Conservation (phyloP, 2,888 invertebrate genomes). For the Mythimna loreyi region DNA sequence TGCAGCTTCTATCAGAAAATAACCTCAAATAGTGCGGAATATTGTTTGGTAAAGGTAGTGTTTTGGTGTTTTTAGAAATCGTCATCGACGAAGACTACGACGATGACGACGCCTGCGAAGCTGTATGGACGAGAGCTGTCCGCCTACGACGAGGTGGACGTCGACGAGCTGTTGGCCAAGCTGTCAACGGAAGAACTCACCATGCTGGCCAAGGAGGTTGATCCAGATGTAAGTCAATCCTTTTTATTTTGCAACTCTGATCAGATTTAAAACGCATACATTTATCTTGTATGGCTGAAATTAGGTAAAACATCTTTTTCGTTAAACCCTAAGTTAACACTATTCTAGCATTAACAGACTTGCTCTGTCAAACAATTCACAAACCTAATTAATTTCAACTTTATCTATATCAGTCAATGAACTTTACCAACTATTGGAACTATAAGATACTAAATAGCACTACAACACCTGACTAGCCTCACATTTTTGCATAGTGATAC, state of each 20-base stretch:
- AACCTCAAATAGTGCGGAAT: constrained; percentile 60
- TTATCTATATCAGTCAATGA: constrained; percentile 35
- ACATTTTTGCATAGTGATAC: not conserved
- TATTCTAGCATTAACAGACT: not conserved
- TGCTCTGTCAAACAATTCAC: constrained; percentile 10
- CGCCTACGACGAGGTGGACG: constrained; percentile 98
- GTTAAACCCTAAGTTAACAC: not conserved
- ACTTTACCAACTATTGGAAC: constrained; percentile 15
- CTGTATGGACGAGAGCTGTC: constrained; percentile 97
- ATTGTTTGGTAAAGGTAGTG: constrained; percentile 68
- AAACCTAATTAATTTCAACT: constrained; percentile 16
- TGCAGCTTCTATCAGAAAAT: constrained; percentile 40
- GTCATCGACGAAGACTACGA: constrained; percentile 96
- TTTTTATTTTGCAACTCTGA: not conserved
- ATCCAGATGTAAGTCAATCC: constrained; percentile 97
- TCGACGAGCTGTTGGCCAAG: constrained; percentile 98
- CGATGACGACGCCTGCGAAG: constrained; percentile 97
- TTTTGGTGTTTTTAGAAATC: constrained; percentile 94
- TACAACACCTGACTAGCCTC: not conserved
- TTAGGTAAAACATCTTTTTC: not conserved
- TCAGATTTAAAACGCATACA: not conserved
- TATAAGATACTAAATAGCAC: constrained; percentile 2
- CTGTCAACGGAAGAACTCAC: constrained; percentile 98
- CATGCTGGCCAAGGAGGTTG: constrained; percentile 99
- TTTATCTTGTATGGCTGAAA: not conserved